Base-by-base conservation (phyloP, 2,888 invertebrate genomes). In the Melipona beecheii region DNA sequence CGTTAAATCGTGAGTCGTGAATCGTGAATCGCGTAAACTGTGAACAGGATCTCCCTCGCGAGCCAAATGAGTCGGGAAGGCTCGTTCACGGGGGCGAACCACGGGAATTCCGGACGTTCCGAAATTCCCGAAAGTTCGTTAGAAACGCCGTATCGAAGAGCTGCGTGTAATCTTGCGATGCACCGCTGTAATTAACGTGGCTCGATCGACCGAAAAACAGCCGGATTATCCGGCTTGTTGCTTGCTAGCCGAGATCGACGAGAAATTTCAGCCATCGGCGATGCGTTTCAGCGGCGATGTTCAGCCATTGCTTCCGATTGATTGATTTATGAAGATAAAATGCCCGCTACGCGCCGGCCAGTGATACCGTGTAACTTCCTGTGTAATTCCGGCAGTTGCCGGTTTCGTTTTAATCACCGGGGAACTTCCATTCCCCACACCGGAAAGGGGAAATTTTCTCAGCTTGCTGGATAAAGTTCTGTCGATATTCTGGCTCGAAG, bases 191-290 rank as follows among this genome's bases (percentile, higher is more conserved):
- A 87, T 87, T 87, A 87, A 82, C 82, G 82, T 73, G 43, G 66
- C 62, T 65, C 87, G 79, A 85, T 86, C 78, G 81, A 74, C 70
- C 81, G 85, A 86, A 85, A 87, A 86, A 86, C 78, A 56, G 58
- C 68, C 43, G 78, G 74, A 70, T 83, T 69, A 62, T 69, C 58
- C 70, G 58, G 79, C 54, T 74, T 79, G 74, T 81, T 81, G 78
- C 73, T 69, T 68, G 2, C 27, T 27, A n/a, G 24, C 43, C 13
- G 36, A 31, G 71, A 43, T 36, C 58, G 71, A 13, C 24, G 15
- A 31, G 58, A 58, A 60, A 71, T 71, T 56, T 58, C 43, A 2
- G 19, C 19, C 24, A 21, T 19, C 19, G 43, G 9, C 43, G 43
- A 43, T 43, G 43, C 43, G 56, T 43, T 70, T 36, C 56, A 36